Base-by-base conservation (phyloP, 1,140 invertebrate species). In the Achatina immaculata region DNA sequence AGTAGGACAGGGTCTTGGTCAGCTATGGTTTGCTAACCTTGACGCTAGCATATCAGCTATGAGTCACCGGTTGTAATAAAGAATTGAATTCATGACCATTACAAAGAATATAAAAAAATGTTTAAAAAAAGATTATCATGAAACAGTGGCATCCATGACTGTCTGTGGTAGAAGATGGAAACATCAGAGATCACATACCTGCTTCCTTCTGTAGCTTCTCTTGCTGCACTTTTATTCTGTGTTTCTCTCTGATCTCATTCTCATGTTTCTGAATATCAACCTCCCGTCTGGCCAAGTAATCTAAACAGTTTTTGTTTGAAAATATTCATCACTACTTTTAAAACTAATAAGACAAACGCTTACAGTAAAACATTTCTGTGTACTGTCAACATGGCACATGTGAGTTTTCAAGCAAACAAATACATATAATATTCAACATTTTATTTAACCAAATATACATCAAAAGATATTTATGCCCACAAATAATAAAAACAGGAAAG, bases 261-360 rank as follows among this genome's bases (percentile, higher is more conserved):
- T 74, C 72, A 55, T 74, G 72, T 43, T 51, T 74, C 45, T 74
- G 72, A 11, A 74, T 74, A 24, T 42, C 72, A 28, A 74, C 36
- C 34, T 74, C 72, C 7, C 43, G n/a, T 9, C 28, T 48, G 43
- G 72, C 21, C 14, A 74, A 55, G 72, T 74, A 74, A 24, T 74
- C 72, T 74, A 31, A n/a, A n/a, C n/a, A n/a, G n/a, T n/a, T n/a
- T n/a, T n/a, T n/a, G n/a, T 38, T 38, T 16, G 36, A 71, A 71
- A 42, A 42, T 40, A 71, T 38, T 16, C 7, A 31, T 36, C 31
- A n/a, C 48, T 51, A 51, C 11, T 51, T 51, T 11, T 51, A 14
- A 51, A 11, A 51, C 11, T 11, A 14, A 14, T 51, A 51, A 24
- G 24, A 51, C 24, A 11, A 51, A 11, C 11, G 24, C 11, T 14